Evolutionary conservation across 2,113 vertebrate genomes (phyloP).

Genomic region (Cephalopterus ornatus): DNA sequence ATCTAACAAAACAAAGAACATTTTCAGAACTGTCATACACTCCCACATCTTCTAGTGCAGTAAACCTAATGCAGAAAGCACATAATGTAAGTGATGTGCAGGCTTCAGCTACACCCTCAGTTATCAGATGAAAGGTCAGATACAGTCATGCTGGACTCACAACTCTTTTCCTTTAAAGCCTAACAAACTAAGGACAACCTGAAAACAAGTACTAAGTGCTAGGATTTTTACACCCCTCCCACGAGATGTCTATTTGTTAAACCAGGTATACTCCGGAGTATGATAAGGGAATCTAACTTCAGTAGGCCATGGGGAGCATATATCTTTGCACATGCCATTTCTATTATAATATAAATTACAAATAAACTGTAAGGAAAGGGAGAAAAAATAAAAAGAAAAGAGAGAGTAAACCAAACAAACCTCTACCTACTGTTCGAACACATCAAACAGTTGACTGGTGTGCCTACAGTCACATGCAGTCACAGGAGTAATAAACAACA

Average conservation of each 20-base stretch:
- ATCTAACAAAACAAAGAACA: slow-evolving; percentile 77
- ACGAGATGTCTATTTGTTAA: background rate
- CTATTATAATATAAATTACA: background rate
- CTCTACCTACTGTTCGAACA: background rate
- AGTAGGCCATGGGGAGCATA: background rate
- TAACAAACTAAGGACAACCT: background rate
- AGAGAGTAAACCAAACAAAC: background rate
- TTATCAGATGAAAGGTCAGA: background rate
- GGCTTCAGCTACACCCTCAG: background rate
- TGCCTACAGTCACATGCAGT: background rate
- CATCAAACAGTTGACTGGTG: background rate
- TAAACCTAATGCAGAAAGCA: background rate
- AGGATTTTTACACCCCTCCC: background rate
- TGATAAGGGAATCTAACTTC: background rate
- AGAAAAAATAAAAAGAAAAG: background rate
- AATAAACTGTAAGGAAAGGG: background rate
- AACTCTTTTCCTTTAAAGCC: background rate
- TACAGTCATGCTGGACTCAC: background rate
- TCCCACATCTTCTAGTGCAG: background rate
- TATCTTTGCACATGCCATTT: background rate
- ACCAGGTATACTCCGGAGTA: background rate
- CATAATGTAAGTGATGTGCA: background rate
- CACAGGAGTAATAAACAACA: background rate
- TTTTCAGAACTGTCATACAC: background rate
- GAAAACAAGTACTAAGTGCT: background rate